phyloP scores from a whole-genome alignment of 2,888 invertebrate genomes.

The Diaperis boleti region DNA sequence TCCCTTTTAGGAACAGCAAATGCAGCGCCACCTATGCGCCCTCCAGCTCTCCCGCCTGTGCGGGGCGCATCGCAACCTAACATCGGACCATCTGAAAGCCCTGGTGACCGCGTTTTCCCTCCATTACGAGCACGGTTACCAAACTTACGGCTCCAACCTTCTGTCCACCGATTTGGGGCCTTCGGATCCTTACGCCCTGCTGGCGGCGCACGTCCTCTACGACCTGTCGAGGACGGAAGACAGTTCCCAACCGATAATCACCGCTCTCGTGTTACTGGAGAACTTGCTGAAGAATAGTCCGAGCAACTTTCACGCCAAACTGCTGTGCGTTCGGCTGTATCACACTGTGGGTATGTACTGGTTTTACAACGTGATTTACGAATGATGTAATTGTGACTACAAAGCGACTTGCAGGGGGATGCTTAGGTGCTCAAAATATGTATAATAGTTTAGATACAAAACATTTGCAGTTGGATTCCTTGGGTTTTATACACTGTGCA shows the following conservation, averaged over 20 bases:
- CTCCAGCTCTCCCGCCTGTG: constrained; percentile 81
- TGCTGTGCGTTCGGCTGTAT: constrained; percentile 85
- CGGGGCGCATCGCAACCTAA: constrained; percentile 73
- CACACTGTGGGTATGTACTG: constrained; percentile 74
- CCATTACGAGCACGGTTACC: constrained; percentile 75
- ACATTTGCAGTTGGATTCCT: constrained; percentile 92
- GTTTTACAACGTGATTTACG: constrained; percentile 8
- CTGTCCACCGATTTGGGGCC: constrained; percentile 79
- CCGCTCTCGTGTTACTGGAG: constrained; percentile 79
- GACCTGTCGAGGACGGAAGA: constrained; percentile 69
- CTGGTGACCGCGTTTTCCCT: constrained; percentile 73
- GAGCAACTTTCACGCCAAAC: constrained; percentile 90
- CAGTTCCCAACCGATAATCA: constrained; percentile 71
- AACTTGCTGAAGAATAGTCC: constrained; percentile 81
- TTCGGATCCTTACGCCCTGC: constrained; percentile 83
- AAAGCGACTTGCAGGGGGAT: constrained; percentile 78
- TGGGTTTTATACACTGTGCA: constrained; percentile 87
- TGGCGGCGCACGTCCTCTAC: constrained; percentile 81
- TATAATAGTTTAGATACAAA: constrained; percentile 89
- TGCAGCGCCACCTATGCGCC: constrained; percentile 86
- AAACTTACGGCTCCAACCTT: constrained; percentile 70
- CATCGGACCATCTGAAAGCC: constrained; percentile 69
- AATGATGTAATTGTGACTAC: constrained; percentile 8
- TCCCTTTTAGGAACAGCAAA: constrained; percentile 73
- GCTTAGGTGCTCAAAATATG: constrained; percentile 78